A percentile compares a stretch with the other conserved stretches of the same genome.
Conservation (phyloP, 1,140 invertebrate species). For the Phortica variegata region DNA sequence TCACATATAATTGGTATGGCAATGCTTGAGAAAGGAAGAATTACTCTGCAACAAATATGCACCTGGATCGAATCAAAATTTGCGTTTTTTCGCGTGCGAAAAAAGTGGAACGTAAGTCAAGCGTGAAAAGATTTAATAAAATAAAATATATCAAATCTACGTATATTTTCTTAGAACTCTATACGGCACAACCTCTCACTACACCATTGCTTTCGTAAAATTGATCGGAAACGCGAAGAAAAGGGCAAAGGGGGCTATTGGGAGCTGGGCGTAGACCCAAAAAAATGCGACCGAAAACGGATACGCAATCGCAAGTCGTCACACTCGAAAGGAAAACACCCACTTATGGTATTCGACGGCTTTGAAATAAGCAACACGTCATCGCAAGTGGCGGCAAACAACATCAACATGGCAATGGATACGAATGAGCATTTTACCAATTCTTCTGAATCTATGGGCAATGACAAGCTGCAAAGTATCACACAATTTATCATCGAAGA, state of each 20-base stretch:
- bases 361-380: too few species aligned
- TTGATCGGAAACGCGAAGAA: conserved; percentile 46
- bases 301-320: conserved; percentile 43
- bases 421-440: too few species aligned
- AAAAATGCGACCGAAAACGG: conserved; percentile 47
- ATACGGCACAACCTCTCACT: conserved; percentile 53
- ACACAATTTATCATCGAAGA: too few species aligned
- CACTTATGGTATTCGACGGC: too few species aligned
- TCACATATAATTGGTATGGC: conserved; percentile 56
- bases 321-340: neutral
- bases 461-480: too few species aligned
- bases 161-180: conserved; percentile 40
- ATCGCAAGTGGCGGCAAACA: too few species aligned
- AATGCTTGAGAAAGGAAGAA: conserved; percentile 45
- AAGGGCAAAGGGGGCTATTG: conserved; percentile 56
- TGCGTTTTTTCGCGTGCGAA: conserved; percentile 46
- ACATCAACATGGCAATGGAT: too few species aligned
- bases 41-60: conserved; percentile 53
- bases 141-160: too few species aligned
- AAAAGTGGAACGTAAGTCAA: conserved; percentile 55
- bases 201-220: conserved; percentile 51
- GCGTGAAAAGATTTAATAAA: too few species aligned
- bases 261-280: conserved; percentile 49
- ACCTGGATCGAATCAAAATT: conserved; percentile 53
- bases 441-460: too few species aligned